phyloP scores from a whole-genome alignment of 1,140 invertebrate genomes.

The Diachasma alloeum region DNA sequence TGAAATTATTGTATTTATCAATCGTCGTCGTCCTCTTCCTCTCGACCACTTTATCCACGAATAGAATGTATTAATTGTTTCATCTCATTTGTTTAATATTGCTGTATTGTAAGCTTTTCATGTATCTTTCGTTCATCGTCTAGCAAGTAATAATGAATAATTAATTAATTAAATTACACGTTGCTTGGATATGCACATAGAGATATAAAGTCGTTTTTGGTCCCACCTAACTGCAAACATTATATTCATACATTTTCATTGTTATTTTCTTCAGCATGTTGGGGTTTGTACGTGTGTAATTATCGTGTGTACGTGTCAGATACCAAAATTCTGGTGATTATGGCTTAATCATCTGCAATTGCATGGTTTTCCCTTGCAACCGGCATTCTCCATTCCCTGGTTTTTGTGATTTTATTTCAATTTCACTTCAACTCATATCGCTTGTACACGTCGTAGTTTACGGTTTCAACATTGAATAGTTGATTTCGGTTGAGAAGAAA shows the following conservation, averaged over 20 bases:
- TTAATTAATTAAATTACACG: slow-evolving; percentile 63
- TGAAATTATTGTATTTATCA: slow-evolving; percentile 46
- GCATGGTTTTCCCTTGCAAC: neutral
- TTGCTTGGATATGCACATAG: slow-evolving; percentile 65
- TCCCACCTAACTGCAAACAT: slow-evolving; percentile 67
- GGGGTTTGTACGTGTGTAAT: slow-evolving; percentile 39
- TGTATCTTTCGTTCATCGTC: slow-evolving; percentile 42
- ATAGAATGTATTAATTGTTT: slow-evolving; percentile 46
- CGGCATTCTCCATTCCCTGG: neutral
- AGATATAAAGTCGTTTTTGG: slow-evolving; percentile 67
- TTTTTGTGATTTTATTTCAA: too few relatives aligned
- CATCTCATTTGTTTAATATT: slow-evolving; percentile 19
- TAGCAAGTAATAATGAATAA: slow-evolving; percentile 60
- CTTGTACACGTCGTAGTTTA: too few relatives aligned
- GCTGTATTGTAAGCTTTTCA: slow-evolving; percentile 32
- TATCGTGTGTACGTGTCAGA: slow-evolving; percentile 25
- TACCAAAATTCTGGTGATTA: slow-evolving; percentile 15
- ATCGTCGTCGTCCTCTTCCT: slow-evolving; percentile 51
- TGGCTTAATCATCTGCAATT: neutral
- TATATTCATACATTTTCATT: slow-evolving; percentile 61
- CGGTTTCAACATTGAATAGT: too few relatives aligned
- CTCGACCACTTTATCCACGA: slow-evolving; percentile 43
- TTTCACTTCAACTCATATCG: too few relatives aligned
- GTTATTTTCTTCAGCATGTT: slow-evolving; percentile 39
- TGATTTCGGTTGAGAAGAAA: too few relatives aligned